Evolutionary conservation across 2,797 vertebrate genomes (phyloP), one percentile per base, ranked within the genome.

Genomic region (Alfaro cultratus): DNA sequence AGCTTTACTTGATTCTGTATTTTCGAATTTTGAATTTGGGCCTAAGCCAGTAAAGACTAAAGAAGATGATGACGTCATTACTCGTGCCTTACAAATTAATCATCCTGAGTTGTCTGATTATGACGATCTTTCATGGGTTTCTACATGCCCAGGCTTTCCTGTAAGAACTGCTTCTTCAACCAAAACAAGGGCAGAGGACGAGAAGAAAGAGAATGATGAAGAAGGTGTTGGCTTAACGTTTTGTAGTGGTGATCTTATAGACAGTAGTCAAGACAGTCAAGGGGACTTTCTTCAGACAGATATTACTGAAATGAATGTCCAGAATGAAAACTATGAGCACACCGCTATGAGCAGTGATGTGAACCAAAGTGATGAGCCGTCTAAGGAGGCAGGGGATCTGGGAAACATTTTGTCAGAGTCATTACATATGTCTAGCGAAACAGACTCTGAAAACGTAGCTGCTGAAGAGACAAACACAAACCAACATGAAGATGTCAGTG

Each of bases 331-430:
- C 70, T 60, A 84, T 1, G 76, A 88, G 51, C 43, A 74, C 67
- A 47, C 51, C 5, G 26, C 46, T 64, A 2, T 26, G 29, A 64
- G 73, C 21, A 77, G 83, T 39, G 89, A 85, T 53, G 82, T 89
- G 2, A 92, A 86, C 51, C 90, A 90, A 83, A 67, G 60, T 36
- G 18, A 92, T 47, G 80, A 88, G 23, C 47, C 85, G 0, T 83
- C 84, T 1, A 81, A 81, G 82, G 94, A 94, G 72, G 53, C 97
- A 12, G 94, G 95, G 57, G 95, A 96, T 9, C 93, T 98, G 57
- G 93, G 91, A 67, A 93, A 83, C 84, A 83, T 47, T 84, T 92
- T 97, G 80, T 94, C 93, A 43, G 91, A 94, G 29, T 78, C 86
- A 0, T 82, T 96, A 84, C 92, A 84, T 1, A 62, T 96, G 53